Evolutionary conservation across 2,113 vertebrate species (phyloP), one percentile per base, ranked within the genome.

Genomic region (Gracilinanus agilis): DNA sequence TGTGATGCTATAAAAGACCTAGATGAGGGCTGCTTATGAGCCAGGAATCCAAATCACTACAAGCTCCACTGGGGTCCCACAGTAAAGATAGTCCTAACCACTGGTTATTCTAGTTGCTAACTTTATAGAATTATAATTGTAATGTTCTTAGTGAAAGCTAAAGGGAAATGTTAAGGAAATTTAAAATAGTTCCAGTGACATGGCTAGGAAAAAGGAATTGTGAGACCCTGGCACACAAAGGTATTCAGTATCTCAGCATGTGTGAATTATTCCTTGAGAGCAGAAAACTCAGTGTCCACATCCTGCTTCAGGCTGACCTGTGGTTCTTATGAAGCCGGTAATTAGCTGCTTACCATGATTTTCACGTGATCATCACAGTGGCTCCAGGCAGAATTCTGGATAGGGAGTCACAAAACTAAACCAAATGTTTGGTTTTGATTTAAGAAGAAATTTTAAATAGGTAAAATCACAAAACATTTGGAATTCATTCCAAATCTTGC

Each of bases 311-410:
- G 97, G 83, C 24, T 93, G 25, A 53, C 2, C 55, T 97, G 97
- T 96, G 95, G 97, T 97, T 98, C 98, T 96, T 94, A 55, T 1
- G 6, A 95, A 96, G 90, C 91, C 55, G 40, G 4, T 95, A 95
- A 97, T 97, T 96, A 97, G 94, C 92, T 96, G 95, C 90, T 97
- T 93, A 34, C 93, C 24, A 12, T 90, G 67, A 53, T 95, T 96
- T 97, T 96, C 40, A 94, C 93, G 56, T 97, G 93, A 97, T 98
- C 98, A 93, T 95, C 97, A 54, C 9, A 94, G 89, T 95, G 98
- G 93, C 91, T 96, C 93, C 34, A 89, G 54, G 90, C 90, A 94
- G 95, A 44, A 97, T 95, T 90, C 91, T 56, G 95, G 94, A 94
- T 93, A 44, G 92, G 90, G 67, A 83, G 67, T 83, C 67, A 40